Evolutionary conservation across 2,888 invertebrate species (phyloP).

Genomic region (Sepioteuthis lessoniana): DNA sequence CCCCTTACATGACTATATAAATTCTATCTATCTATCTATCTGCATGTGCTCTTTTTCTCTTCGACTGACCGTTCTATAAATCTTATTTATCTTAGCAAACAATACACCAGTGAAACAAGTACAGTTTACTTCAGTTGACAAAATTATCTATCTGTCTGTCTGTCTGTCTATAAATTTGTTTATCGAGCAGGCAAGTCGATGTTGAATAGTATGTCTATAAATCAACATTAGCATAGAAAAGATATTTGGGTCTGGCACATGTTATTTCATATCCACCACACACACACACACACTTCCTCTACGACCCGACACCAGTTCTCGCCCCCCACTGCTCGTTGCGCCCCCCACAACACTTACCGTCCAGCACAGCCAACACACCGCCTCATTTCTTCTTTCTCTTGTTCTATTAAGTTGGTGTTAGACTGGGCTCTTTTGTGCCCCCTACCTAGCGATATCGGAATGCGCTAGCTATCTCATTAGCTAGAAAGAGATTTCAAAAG

Average conservation of each 20-base stretch:
- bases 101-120: no score
- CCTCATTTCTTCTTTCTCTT: not conserved
- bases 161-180: not conserved
- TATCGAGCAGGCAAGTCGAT: not conserved
- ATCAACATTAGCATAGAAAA: slow-evolving; percentile 20
- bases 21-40: no score
- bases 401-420: slow-evolving; percentile 20
- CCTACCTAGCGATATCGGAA: slow-evolving; percentile 23
- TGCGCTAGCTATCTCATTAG: slow-evolving; percentile 33
- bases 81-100: no score
- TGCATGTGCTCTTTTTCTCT: not conserved
- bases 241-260: slow-evolving; percentile 2
- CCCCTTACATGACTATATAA: no score
- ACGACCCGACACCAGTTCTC: not conserved
- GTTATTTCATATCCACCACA: slow-evolving; percentile 1
- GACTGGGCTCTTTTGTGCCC: not conserved
- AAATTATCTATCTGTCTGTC: no score
- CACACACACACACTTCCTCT: not conserved
- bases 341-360: not conserved
- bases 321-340: not conserved
- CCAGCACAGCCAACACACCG: not conserved
- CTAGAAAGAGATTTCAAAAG: slow-evolving; percentile 1
- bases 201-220: slow-evolving; percentile 9
- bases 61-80: no score
- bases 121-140: no score